Conservation (phyloP, 2,797 vertebrate species). For the Cryptoblepharus egeriae region DNA sequence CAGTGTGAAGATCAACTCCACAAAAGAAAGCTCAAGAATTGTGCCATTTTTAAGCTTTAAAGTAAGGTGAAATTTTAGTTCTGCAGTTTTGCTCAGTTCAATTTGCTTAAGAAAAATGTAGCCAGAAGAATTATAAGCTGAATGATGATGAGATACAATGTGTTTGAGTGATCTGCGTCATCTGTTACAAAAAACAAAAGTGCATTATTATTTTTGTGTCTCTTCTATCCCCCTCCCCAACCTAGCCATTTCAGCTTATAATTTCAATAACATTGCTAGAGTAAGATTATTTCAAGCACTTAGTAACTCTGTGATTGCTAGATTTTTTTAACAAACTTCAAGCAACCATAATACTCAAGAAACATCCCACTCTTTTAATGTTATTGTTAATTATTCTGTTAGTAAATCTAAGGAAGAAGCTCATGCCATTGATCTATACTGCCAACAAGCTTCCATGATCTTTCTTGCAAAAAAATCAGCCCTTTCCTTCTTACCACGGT, state of each 20-base stretch:
- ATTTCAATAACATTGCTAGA: slow-evolving; percentile 73
- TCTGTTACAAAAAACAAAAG: slow-evolving; percentile 22
- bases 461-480: slow-evolving; percentile 71
- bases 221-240: slow-evolving; percentile 15
- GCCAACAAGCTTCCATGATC: slow-evolving; percentile 75
- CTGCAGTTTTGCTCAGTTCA: slow-evolving; percentile 38
- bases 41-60: not conserved
- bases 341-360: slow-evolving; percentile 60
- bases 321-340: not conserved
- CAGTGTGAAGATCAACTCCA: slow-evolving; percentile 37
- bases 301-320: slow-evolving; percentile 41
- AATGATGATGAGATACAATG: slow-evolving; percentile 62
- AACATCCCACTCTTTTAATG: slow-evolving; percentile 63
- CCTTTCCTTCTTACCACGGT: slow-evolving; percentile 90
- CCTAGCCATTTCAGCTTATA: slow-evolving; percentile 72
- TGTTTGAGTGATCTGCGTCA: slow-evolving; percentile 45
- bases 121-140: slow-evolving; percentile 72
- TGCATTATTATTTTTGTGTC: slow-evolving; percentile 21
- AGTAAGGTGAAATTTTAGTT: slow-evolving; percentile 9
- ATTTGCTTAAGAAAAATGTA: slow-evolving; percentile 56
- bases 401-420: slow-evolving; percentile 69
- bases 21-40: slow-evolving; percentile 19
- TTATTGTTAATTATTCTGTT: slow-evolving; percentile 69
- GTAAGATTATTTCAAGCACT: slow-evolving; percentile 51
- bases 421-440: slow-evolving; percentile 75